Evolutionary conservation across 2,888 invertebrate species (phyloP).

Genomic region (Cryptocephalus moraei): DNA sequence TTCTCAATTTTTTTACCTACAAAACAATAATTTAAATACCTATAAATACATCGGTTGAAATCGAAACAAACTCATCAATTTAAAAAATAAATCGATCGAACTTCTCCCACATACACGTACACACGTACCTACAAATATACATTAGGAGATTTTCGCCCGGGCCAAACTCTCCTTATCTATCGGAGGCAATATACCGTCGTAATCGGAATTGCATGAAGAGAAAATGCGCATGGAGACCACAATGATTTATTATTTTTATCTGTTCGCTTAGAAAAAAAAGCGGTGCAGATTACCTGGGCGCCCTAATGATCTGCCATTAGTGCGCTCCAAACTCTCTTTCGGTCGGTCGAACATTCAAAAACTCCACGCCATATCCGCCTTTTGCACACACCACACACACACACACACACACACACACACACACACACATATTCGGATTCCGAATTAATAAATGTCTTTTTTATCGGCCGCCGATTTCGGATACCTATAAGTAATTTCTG

Average conservation of each 20-base stretch:
- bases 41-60: no score
- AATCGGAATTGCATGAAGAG: constrained; percentile 30
- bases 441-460: constrained; percentile 15
- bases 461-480: constrained; percentile 1
- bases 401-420: constrained; percentile 5
- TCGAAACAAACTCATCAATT: no score
- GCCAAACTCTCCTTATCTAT: constrained; percentile 16
- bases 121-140: background rate
- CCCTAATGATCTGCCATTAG: constrained; percentile 41
- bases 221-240: constrained; percentile 27
- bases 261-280: constrained; percentile 31
- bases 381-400: constrained; percentile 3
- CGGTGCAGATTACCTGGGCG: constrained; percentile 36
- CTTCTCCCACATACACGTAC: no score
- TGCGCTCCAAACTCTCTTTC: constrained; percentile 21
- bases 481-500: background rate
- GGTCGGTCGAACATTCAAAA: constrained; percentile 25
- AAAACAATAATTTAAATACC: no score
- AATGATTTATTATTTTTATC: constrained; percentile 41
- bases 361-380: constrained; percentile 21
- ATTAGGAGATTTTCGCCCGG: background rate
- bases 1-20: no score
- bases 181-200: constrained; percentile 14
- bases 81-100: no score
- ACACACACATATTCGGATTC: constrained; percentile 13